Conservation (phyloP, 2,113 vertebrate species). For the Microcebus jonahi region DNA sequence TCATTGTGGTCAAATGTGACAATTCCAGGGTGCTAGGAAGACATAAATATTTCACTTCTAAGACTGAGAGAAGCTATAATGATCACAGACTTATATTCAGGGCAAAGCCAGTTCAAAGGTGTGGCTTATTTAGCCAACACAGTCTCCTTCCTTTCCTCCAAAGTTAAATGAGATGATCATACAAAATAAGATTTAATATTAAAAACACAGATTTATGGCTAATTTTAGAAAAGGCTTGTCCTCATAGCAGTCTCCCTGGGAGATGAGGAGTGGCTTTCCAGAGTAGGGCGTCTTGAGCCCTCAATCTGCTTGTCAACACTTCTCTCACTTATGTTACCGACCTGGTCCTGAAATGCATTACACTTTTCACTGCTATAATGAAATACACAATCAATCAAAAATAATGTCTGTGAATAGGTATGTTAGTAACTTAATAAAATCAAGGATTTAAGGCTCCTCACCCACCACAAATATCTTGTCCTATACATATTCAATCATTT, state of each 20-base stretch:
- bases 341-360: background rate
- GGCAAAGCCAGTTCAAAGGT: background rate
- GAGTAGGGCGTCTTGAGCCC: background rate
- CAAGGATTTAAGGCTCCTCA: background rate
- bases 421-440: background rate
- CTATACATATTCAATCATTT: background rate
- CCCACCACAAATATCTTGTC: background rate
- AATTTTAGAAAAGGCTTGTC: background rate
- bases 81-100: background rate
- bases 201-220: background rate
- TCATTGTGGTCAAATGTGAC: background rate
- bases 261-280: background rate
- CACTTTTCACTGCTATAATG: background rate
- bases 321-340: background rate
- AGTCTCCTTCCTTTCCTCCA: background rate
- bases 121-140: background rate
- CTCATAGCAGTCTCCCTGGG: background rate
- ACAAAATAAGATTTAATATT: background rate
- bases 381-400: background rate
- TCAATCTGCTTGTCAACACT: background rate
- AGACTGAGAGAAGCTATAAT: background rate
- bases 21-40: background rate
- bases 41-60: background rate
- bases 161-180: background rate
- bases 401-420: background rate